phyloP scores from a whole-genome alignment of 2,113 vertebrate genomes.

The Petromus typicus region DNA sequence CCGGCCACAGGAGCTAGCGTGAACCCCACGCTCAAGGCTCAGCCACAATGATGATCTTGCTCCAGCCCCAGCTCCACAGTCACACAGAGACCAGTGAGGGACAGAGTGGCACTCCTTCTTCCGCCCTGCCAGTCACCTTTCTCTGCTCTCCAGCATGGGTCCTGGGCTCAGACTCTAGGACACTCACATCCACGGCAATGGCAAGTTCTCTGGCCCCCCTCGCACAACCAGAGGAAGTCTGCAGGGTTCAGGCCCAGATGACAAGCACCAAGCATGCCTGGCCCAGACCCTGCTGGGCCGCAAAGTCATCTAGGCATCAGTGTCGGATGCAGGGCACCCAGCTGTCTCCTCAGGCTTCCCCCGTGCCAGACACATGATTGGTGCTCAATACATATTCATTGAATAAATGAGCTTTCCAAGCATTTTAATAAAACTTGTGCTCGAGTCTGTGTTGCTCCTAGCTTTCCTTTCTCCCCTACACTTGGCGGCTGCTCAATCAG shows the following conservation, averaged over 20 bases:
- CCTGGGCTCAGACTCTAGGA: not conserved
- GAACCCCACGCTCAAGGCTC: not conserved
- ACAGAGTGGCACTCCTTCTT: fast-evolving
- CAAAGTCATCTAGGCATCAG: fast-evolving
- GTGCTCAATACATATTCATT: fast-evolving
- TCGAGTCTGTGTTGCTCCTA: not conserved
- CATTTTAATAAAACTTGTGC: not conserved
- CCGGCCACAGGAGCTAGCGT: not conserved
- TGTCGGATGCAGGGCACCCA: fast-evolving
- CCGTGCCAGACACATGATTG: not conserved
- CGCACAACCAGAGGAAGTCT: fast-evolving
- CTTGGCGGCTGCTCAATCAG: not conserved
- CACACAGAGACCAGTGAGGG: fast-evolving
- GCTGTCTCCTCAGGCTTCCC: fast-evolving
- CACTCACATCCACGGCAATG: fast-evolving
- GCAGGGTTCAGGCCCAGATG: fast-evolving
- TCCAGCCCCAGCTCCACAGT: not conserved
- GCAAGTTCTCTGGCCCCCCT: not conserved
- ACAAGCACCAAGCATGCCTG: fast-evolving
- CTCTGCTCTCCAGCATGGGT: not conserved
- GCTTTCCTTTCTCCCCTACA: not conserved
- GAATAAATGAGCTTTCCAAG: not conserved
- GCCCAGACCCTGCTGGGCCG: fast-evolving
- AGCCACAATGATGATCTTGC: not conserved
- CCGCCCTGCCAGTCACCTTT: not conserved